A percentile compares a stretch with the other conserved stretches of the same genome.
These are phyloP conservation scores for Sarcophaga subvicina DNA, from an alignment of 2,888 invertebrate genomes.

Conservation along the genomic window DNA sequence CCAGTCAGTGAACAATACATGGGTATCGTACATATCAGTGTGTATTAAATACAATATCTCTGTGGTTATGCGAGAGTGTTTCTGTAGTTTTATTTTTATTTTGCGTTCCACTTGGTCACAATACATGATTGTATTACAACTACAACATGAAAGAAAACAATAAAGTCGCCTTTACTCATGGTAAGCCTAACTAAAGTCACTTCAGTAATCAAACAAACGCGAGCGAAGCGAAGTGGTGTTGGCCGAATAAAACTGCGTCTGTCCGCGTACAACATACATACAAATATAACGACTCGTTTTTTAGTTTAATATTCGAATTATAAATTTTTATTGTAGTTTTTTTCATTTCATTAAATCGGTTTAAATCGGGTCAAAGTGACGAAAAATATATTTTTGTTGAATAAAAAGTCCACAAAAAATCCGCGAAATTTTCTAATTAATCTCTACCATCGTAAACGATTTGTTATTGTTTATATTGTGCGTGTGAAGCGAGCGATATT, in stretches of 20 bases:
- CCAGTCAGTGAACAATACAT: background rate
- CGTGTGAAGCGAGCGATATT: background rate
- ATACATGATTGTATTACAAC: conserved; percentile 18
- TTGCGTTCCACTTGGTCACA: conserved; percentile 59
- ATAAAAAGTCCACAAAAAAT: too few relatives aligned
- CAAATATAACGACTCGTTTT: background rate
- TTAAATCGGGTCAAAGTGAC: too few relatives aligned
- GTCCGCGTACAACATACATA: background rate
- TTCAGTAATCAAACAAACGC: conserved; percentile 69
- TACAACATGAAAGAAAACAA: conserved; percentile 29
- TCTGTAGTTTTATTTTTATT: conserved; percentile 34
- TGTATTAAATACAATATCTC: background rate
- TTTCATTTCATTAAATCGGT: background rate
- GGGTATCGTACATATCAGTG: conserved; percentile 3
- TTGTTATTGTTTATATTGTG: background rate
- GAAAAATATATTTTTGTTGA: too few relatives aligned
- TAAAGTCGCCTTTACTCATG: conserved; percentile 56
- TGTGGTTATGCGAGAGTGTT: background rate
- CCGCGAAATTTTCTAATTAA: background rate
- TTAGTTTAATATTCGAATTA: background rate
- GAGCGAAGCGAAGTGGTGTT: conserved; percentile 67
- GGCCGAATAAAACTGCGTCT: conserved; percentile 50
- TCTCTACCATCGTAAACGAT: background rate
- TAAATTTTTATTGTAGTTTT: background rate
- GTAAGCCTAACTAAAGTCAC: conserved; percentile 67